Percentiles rank a stretch among this genome's conserved stretches.
Conservation (phyloP, 2,888 invertebrate species). For the Nebria salina region DNA sequence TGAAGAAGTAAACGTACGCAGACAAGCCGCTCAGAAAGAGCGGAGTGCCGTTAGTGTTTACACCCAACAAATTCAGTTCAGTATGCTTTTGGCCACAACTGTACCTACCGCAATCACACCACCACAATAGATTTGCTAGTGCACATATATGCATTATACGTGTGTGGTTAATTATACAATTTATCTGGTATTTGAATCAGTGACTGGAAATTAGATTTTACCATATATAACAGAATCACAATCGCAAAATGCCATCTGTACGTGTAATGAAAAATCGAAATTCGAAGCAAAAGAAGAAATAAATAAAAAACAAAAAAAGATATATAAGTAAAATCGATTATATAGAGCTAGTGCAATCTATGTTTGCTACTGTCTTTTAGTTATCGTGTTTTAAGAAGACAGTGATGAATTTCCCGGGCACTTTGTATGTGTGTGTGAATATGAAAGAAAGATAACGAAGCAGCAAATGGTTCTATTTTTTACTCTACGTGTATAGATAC, state of each 20-base stretch:
- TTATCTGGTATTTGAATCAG: neutral
- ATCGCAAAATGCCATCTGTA: neutral
- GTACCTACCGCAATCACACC: neutral
- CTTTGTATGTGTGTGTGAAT: neutral
- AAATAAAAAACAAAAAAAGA: too few species aligned
- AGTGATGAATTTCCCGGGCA: constrained; percentile 10
- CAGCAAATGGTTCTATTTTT: constrained; percentile 7
- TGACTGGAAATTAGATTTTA: neutral
- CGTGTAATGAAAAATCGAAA: neutral
- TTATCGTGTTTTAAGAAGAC: constrained; percentile 15
- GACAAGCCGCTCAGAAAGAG: neutral
- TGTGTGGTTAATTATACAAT: neutral
- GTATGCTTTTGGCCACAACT: neutral
- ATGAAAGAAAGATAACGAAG: constrained; percentile 13
- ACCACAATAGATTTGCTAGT: neutral
- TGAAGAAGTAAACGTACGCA: constrained; percentile 5
- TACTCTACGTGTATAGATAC: neutral
- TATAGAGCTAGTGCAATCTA: too few species aligned
- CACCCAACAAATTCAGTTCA: constrained; percentile 5
- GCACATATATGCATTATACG: neutral
- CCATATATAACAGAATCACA: neutral
- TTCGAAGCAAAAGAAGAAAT: too few species aligned
- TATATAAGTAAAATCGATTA: too few species aligned
- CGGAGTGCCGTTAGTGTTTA: constrained; percentile 5
- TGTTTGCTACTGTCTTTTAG: neutral